Conservation (phyloP, 2,113 vertebrate species). For the Marmota flaviventris region DNA sequence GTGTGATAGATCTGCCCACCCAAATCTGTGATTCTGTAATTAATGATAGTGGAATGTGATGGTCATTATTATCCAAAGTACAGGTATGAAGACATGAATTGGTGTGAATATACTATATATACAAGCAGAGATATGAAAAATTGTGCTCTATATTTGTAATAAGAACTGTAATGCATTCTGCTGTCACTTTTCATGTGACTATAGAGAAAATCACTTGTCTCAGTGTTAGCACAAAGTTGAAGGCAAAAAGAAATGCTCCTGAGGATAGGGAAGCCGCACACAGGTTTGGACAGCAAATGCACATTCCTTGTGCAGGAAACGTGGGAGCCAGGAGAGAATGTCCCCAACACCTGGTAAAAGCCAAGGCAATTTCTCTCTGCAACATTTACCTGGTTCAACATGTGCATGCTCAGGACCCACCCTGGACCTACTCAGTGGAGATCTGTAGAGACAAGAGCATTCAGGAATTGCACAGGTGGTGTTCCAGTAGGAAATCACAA, state of each 20-base stretch:
- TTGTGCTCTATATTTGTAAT: too few species aligned
- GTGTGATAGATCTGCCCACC: rapidly evolving
- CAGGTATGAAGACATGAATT: too few species aligned
- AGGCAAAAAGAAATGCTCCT: background rate
- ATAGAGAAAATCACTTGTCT: background rate
- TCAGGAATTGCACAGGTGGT: background rate
- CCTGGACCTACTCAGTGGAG: background rate
- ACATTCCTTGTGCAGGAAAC: background rate
- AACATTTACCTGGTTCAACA: background rate
- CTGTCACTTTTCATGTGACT: too few species aligned
- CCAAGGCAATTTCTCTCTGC: background rate
- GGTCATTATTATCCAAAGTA: too few species aligned
- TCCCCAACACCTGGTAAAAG: background rate
- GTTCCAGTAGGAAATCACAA: background rate
- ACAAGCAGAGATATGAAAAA: too few species aligned
- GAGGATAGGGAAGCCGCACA: background rate
- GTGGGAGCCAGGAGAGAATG: too few species aligned
- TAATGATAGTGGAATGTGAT: too few species aligned
- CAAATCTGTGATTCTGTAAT: too few species aligned
- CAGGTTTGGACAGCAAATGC: background rate
- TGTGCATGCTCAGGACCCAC: background rate
- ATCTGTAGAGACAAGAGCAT: rapidly evolving
- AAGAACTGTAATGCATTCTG: too few species aligned
- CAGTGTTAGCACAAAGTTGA: background rate
- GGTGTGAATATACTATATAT: too few species aligned